phyloP scores from a whole-genome alignment of 2,113 vertebrate species.

The Spilogale gracilis region DNA sequence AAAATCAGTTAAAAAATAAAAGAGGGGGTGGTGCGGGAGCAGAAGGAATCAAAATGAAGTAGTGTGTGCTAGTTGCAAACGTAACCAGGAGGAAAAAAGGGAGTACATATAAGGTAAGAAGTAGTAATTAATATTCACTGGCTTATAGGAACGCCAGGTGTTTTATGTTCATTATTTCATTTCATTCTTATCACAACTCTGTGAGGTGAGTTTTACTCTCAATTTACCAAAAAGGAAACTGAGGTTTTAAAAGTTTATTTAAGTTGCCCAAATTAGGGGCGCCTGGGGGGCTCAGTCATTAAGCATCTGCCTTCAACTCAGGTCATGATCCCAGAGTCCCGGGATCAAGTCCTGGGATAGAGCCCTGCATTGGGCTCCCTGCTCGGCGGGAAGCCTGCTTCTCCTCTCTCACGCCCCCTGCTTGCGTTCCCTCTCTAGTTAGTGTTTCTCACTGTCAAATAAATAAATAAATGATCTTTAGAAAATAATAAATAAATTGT shows the following conservation, averaged over 20 bases:
- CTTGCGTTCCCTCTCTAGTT: too few relatives aligned
- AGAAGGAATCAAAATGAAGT: background rate
- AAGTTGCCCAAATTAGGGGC: background rate
- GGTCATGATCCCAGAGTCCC: too few relatives aligned
- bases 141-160: background rate
- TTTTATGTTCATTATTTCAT: background rate
- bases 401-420: too few relatives aligned
- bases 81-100: background rate
- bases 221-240: conserved; percentile 31
- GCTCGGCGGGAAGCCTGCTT: too few relatives aligned
- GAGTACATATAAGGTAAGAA: background rate
- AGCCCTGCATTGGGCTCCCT: too few relatives aligned
- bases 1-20: conserved; percentile 49
- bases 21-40: background rate
- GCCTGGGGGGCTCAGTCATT: too few relatives aligned
- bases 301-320: too few relatives aligned
- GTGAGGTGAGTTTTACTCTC: background rate
- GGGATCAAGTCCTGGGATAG: too few relatives aligned
- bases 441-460: too few relatives aligned
- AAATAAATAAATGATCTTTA: too few relatives aligned
- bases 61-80: background rate
- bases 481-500: too few relatives aligned
- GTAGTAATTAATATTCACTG: background rate
- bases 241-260: conserved; percentile 12
- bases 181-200: background rate